A percentile compares a stretch with the other conserved stretches of the same genome.
phyloP scores from a whole-genome alignment of 2,113 vertebrate genomes.

The Tympanuchus pallidicinctus region DNA sequence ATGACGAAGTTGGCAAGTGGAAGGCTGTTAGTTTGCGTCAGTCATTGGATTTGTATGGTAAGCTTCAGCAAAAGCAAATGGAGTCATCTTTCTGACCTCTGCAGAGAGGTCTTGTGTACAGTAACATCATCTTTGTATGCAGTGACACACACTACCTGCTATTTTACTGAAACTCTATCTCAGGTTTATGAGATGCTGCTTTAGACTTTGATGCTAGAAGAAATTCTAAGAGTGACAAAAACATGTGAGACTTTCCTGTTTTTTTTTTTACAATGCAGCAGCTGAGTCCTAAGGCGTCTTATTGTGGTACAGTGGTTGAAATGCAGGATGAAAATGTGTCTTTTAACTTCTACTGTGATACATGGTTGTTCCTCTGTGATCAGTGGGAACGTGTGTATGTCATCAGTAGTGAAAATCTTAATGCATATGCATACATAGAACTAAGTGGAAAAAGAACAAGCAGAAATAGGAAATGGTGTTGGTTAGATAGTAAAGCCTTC shows the following conservation, averaged over 20 bases:
- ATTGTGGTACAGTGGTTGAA: background rate
- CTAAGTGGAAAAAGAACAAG: background rate
- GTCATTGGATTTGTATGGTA: background rate
- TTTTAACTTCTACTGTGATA: background rate
- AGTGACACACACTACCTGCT: background rate
- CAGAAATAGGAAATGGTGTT: background rate
- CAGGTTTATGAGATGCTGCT: background rate
- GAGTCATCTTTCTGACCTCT: slow-evolving; percentile 1
- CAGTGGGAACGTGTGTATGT: background rate
- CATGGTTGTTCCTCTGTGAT: background rate
- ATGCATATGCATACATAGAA: background rate
- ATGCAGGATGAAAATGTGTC: background rate
- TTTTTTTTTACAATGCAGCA: background rate
- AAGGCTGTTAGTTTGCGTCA: background rate
- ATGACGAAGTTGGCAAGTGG: background rate
- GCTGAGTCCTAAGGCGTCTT: background rate
- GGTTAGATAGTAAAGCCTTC: background rate
- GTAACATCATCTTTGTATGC: background rate
- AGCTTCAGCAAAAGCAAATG: background rate
- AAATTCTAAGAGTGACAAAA: slow-evolving; percentile 17
- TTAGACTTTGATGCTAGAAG: background rate
- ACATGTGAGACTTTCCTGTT: background rate
- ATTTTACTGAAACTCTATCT: slow-evolving; percentile 2
- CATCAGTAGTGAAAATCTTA: background rate
- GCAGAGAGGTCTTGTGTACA: background rate